Conservation (phyloP, 2,888 invertebrate species). For the Leptinotarsa haldemani region DNA sequence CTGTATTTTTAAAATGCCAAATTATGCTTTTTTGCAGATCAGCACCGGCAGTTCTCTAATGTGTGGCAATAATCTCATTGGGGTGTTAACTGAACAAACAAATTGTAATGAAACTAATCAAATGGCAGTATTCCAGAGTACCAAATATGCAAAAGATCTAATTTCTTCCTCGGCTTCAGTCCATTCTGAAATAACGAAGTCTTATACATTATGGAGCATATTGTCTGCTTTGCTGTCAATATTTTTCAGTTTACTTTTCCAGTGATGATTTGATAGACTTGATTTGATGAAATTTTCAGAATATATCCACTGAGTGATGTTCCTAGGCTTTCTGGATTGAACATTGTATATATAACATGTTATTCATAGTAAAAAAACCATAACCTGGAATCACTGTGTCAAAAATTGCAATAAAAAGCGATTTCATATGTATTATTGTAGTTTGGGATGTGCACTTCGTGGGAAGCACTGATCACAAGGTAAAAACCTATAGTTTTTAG, state of each 20-base stretch:
- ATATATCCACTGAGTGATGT: too few species aligned
- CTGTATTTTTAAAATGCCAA: too few species aligned
- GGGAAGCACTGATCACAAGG: too few species aligned
- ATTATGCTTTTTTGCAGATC: constrained; percentile 25
- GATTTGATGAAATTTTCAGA: neutral
- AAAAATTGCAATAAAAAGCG: too few species aligned
- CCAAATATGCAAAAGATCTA: constrained; percentile 17
- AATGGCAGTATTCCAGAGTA: constrained; percentile 33
- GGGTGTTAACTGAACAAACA: constrained; percentile 33
- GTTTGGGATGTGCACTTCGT: too few species aligned
- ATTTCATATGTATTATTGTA: too few species aligned
- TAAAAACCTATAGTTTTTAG: too few species aligned
- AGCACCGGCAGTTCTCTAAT: constrained; percentile 38
- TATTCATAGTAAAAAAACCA: too few species aligned
- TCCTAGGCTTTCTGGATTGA: too few species aligned
- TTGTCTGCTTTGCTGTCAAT: constrained; percentile 7
- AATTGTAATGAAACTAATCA: constrained; percentile 30
- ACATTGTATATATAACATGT: too few species aligned
- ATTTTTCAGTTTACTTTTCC: constrained; percentile 2
- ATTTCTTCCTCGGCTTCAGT: neutral
- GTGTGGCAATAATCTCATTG: constrained; percentile 36
- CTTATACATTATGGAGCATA: neutral
- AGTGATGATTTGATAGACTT: neutral
- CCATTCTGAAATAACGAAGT: neutral
- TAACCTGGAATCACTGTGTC: too few species aligned